phyloP scores from a whole-genome alignment of 2,113 vertebrate species.

The Anolis carolinensis region DNA sequence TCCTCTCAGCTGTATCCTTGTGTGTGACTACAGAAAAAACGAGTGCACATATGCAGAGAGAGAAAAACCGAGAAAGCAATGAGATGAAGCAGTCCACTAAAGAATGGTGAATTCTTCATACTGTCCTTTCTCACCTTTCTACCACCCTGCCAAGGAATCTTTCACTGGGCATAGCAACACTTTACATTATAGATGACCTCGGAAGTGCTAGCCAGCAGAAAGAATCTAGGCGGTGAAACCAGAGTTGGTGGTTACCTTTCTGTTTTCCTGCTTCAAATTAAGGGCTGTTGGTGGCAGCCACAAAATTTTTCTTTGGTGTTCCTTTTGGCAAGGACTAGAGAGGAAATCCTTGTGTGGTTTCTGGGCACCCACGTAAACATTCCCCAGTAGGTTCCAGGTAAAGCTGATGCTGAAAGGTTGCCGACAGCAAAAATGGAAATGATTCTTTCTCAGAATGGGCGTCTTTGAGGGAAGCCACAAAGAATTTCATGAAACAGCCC shows the following conservation, averaged over 20 bases:
- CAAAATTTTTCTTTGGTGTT: not conserved
- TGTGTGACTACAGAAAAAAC: not conserved
- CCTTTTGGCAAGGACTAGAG: not conserved
- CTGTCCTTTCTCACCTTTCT: fast-evolving
- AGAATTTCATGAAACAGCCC: not conserved
- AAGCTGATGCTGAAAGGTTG: not conserved
- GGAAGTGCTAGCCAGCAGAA: not conserved
- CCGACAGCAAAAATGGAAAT: not conserved
- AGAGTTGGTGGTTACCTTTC: not conserved
- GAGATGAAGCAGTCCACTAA: not conserved
- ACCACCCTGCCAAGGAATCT: fast-evolving
- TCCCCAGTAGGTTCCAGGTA: not conserved
- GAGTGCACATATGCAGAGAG: not conserved
- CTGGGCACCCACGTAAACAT: not conserved
- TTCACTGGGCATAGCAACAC: not conserved
- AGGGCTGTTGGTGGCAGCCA: not conserved
- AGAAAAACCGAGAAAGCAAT: not conserved
- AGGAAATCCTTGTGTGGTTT: not conserved
- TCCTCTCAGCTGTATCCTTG: not conserved
- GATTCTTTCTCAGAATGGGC: not conserved
- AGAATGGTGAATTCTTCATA: not conserved
- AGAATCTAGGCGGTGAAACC: not conserved
- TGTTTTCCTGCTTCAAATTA: not conserved
- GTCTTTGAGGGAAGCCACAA: not conserved
- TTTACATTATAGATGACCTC: not conserved